Evolutionary conservation across 2,888 invertebrate genomes (phyloP), one percentile per base, ranked within the genome.

Genomic region (Diploptera punctata): DNA sequence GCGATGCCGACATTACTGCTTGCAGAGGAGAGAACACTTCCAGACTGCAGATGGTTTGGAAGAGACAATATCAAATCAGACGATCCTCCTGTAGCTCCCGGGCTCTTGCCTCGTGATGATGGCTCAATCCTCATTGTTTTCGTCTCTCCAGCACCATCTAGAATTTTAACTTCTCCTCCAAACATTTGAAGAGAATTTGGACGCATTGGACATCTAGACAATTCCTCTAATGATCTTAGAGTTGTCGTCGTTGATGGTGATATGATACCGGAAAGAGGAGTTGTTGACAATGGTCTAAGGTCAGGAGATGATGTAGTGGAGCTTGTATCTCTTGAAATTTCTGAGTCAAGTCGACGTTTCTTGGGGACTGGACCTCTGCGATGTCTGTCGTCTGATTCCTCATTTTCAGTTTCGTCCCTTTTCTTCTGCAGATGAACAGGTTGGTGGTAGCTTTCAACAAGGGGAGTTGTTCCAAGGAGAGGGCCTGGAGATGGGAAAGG

Each of bases 401-500:
- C 54, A 38, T 26, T 21, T 24, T 67, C 67, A 43, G 1, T 26
- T 4, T 71, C 71, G 19, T n/a, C 26, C 80, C 82, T 84, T 76
- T 82, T 82, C 62, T 79, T 61, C 24, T 65, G 61, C 49, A 49
- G 24, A 16, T 47, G 31, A 62, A 62, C 13, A 18, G 19, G 21
- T 26, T 43, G 79, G 71, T 84, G 84, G 72, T 88, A 89, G 13
- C 87, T 83, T 76, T 94, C 94, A 18, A 95, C 91, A 44, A 95
- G 84, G 67, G 93, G 87, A 1, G 94, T 94, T 79, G 92, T 93
- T 4, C 94, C 94, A 26, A 94, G 84, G 75, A 93, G 84, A 0
- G 94, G 94, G 0, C 94, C 94, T 0, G 94, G 94, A 3, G 94
- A 94, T 54, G 93, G 93, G 61, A 93, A 82, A 0, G 93, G 92